phyloP scores from a whole-genome alignment of 2,797 vertebrate genomes.

The Scleropages formosus region DNA sequence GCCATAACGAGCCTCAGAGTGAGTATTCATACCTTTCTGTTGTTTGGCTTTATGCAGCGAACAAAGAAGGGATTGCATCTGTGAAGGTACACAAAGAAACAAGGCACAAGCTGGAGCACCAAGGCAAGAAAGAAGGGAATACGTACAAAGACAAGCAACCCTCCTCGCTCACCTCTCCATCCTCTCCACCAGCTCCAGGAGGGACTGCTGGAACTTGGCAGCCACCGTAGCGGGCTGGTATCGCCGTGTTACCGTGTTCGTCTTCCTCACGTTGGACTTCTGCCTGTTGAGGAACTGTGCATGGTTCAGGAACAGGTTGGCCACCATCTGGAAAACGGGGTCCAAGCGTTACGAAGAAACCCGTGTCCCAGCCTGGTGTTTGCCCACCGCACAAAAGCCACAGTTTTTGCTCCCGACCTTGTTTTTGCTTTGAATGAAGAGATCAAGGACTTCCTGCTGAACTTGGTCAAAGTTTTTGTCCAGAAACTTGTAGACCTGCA shows the following conservation, averaged over 20 bases:
- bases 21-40: constrained; percentile 82
- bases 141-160: neutral
- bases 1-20: neutral
- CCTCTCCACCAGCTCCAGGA: constrained; percentile 90
- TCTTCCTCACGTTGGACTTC: constrained; percentile 69
- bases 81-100: constrained; percentile 27
- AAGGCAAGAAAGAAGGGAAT: neutral
- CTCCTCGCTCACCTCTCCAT: constrained; percentile 80
- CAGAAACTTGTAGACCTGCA: constrained; percentile 91
- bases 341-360: constrained; percentile 15
- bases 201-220: constrained; percentile 90
- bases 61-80: constrained; percentile 96
- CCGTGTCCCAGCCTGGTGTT: constrained; percentile 27
- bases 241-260: constrained; percentile 74
- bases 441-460: constrained; percentile 89
- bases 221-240: constrained; percentile 89
- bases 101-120: too few species aligned
- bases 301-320: constrained; percentile 85
- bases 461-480: constrained; percentile 96
- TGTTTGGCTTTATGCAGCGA: constrained; percentile 96
- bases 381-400: constrained; percentile 7
- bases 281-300: constrained; percentile 77
- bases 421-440: constrained; percentile 88
- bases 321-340: constrained; percentile 75
- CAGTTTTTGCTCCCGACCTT: constrained; percentile 64